These are phyloP conservation scores for Gortyna flavago DNA, from an alignment of 2,888 invertebrate species.

Conservation along the genomic window DNA sequence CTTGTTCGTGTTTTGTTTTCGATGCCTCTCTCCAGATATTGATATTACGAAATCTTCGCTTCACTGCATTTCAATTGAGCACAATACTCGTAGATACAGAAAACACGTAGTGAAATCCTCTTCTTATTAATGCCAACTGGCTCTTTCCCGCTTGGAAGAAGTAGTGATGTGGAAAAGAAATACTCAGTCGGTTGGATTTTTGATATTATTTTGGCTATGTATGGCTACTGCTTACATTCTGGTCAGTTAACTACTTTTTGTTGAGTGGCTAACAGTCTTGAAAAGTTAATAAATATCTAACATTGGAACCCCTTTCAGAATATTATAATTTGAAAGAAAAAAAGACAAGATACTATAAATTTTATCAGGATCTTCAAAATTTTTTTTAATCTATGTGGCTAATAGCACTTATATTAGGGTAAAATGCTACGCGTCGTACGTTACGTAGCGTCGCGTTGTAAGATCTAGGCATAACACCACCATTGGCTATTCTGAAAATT, in stretches of 20 bases:
- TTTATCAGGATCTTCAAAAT: not conserved
- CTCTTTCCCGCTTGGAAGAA: constrained; percentile 41
- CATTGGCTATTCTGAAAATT: not conserved
- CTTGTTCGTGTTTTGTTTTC: constrained; percentile 82
- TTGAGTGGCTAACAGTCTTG: not conserved
- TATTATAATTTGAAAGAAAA: not conserved
- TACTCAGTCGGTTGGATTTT: constrained; percentile 32
- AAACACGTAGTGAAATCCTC: constrained; percentile 73
- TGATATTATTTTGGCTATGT: constrained; percentile 1
- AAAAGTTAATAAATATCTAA: not conserved
- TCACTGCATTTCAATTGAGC: constrained; percentile 79
- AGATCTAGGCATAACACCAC: not conserved
- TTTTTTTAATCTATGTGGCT: not conserved
- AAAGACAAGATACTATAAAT: not conserved
- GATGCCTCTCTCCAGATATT: constrained; percentile 81
- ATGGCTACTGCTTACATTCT: not conserved
- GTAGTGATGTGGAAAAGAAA: constrained; percentile 54
- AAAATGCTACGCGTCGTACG: constrained; percentile 6
- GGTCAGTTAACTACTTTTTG: not conserved
- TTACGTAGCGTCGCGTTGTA: not conserved
- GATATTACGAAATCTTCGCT: constrained; percentile 82
- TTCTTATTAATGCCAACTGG: constrained; percentile 65
- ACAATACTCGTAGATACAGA: constrained; percentile 73
- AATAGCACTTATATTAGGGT: constrained; percentile 10
- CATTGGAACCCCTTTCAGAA: not conserved